These are phyloP conservation scores for Amphimedon queenslandica DNA, from an alignment of 37 sponge, comb jelly and placozoan species.

Conservation along the genomic window DNA sequence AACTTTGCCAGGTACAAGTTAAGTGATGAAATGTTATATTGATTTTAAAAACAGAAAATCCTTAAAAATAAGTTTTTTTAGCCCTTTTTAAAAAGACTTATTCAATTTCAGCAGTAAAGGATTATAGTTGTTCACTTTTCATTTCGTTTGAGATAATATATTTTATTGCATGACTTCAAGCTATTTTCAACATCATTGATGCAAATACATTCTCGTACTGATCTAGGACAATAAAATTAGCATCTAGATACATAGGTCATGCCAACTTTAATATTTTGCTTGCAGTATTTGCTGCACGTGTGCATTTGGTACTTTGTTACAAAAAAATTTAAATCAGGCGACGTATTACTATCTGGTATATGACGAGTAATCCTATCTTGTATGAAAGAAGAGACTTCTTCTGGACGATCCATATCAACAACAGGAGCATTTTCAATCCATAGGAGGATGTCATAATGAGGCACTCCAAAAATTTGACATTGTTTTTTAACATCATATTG, in stretches of 20 bases:
- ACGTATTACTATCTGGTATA: slow-evolving; percentile 32
- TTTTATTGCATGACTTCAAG: slow-evolving; percentile 18
- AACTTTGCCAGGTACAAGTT: too few relatives aligned
- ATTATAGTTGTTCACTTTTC: slow-evolving; percentile 43
- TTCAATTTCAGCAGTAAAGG: slow-evolving; percentile 37
- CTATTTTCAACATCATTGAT: slow-evolving; percentile 26
- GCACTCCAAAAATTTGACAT: slow-evolving; percentile 23
- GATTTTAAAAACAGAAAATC: too few relatives aligned
- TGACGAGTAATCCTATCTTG: slow-evolving; percentile 53
- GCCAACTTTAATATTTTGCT: slow-evolving; percentile 10
- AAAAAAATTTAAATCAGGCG: slow-evolving; percentile 47
- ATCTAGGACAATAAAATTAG: slow-evolving; percentile 41
- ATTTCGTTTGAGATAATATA: slow-evolving; percentile 29
- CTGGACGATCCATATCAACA: too few relatives aligned
- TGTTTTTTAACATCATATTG: slow-evolving; percentile 32
- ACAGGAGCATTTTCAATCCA: background rate
- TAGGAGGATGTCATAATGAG: background rate
- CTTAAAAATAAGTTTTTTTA: too few relatives aligned
- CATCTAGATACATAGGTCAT: slow-evolving; percentile 25
- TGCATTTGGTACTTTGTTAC: slow-evolving; percentile 43
- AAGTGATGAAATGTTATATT: too few relatives aligned
- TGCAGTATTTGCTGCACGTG: slow-evolving; percentile 18
- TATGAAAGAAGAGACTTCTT: slow-evolving; percentile 6
- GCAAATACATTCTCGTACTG: background rate
- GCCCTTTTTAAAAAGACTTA: too few relatives aligned